phyloP scores from a whole-genome alignment of 37 sponge, comb jelly and placozoan genomes.

The Crambe crambe region DNA sequence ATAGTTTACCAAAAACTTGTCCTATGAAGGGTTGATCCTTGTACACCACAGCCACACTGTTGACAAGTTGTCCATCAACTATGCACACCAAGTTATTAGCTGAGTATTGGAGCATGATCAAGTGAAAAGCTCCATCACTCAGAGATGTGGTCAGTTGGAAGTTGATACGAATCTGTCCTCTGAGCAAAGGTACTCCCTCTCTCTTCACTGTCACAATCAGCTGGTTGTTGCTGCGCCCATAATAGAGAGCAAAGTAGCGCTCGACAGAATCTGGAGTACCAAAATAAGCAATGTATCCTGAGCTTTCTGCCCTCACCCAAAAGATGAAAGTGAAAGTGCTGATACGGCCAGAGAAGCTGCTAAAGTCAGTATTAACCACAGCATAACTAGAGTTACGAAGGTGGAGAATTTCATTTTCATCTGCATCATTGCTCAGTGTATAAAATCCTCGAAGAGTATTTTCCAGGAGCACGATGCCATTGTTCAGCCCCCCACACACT shows the following conservation, averaged over 20 bases:
- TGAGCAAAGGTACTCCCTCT: slow-evolving; percentile 27
- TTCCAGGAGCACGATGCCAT: slow-evolving; percentile 16
- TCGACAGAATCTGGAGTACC: slow-evolving; percentile 36
- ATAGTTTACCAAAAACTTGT: slow-evolving; percentile 33
- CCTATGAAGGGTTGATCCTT: slow-evolving; percentile 41
- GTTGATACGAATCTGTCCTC: slow-evolving; percentile 44
- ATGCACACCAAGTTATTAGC: slow-evolving; percentile 31
- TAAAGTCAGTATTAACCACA: slow-evolving; percentile 18
- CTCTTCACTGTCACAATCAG: slow-evolving; percentile 53
- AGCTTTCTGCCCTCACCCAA: slow-evolving; percentile 49
- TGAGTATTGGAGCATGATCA: slow-evolving; percentile 52
- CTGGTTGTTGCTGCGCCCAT: slow-evolving; percentile 15
- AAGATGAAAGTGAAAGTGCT: slow-evolving; percentile 39
- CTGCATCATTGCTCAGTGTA: slow-evolving; percentile 9
- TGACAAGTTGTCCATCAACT: slow-evolving; percentile 44
- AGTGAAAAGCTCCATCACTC: slow-evolving; percentile 63
- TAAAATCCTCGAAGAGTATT: not conserved
- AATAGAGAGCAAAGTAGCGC: slow-evolving; percentile 71
- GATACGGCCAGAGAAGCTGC: slow-evolving; percentile 31
- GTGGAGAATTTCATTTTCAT: slow-evolving; percentile 33
- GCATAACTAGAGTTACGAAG: slow-evolving; percentile 19
- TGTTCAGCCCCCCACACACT: slow-evolving; percentile 45
- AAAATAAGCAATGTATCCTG: slow-evolving; percentile 61
- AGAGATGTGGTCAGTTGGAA: slow-evolving; percentile 54
- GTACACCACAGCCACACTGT: slow-evolving; percentile 40